Evolutionary conservation across 2,888 invertebrate genomes (phyloP), one percentile per base, ranked within the genome.

Genomic region (Amphipoea oculea): DNA sequence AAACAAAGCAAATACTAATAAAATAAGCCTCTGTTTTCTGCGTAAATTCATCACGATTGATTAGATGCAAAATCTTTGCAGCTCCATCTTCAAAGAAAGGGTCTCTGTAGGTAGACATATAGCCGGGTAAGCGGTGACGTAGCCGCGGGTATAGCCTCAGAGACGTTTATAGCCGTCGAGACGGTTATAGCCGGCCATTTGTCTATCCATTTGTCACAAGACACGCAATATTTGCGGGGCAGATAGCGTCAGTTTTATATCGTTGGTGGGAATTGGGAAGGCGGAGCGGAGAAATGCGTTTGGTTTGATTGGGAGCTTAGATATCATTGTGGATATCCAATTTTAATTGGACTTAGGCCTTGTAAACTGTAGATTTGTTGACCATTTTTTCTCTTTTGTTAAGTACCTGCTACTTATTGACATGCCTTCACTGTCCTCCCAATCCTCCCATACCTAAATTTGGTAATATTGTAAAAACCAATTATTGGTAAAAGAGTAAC

Each of bases 181-280:
- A 78, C 66, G 77, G 86, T 78, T 81, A 86, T 76, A 73, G 84
- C 77, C 77, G 23, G 48, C 81, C 83, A 85, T 85, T 85, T 85
- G 83, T 85, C 86, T 77, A 70, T 57, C 75, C 80, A 86, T 85
- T 83, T 83, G 77, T 85, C 77, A 75, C 76, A 63, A 73, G 76
- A 79, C 83, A 86, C 83, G 74, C 74, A 70, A 85, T 86, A 80
- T 80, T 83, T 86, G 68, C 36, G 12, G 73, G 68, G 54, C 29
- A 73, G 85, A 83, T 79, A 76, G 76, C 51, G 17, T 70, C 51
- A n/a, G 73, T 62, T 76, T 79, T 79, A 85, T 85, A 72, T 74
- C 57, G 70, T 48, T 70, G 20, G 3, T 51, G n/a, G 66, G 40
- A 82, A 76, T 79, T 76, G 74, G 29, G 40, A 14, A 67, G 86